These are phyloP conservation scores for Oenanthe melanoleuca DNA, from an alignment of 2,113 vertebrate species.

Conservation along the genomic window DNA sequence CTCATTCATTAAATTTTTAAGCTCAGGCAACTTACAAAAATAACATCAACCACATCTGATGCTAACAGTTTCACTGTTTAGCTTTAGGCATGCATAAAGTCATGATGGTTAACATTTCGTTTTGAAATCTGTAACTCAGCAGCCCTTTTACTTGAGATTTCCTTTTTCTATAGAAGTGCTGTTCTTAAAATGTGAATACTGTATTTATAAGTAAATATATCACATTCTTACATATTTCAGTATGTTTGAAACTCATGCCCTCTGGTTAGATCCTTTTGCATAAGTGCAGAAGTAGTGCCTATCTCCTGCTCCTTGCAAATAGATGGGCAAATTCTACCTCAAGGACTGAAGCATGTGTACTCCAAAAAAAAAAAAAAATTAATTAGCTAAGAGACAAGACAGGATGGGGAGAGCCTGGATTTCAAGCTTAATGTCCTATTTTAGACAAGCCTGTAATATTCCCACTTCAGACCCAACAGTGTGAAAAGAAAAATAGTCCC, in stretches of 20 bases:
- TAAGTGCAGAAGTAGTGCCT: not conserved
- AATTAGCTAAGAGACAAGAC: not conserved
- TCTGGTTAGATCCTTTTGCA: not conserved
- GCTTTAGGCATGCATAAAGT: not conserved
- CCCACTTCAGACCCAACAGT: not conserved
- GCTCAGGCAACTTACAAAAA: constrained; percentile 21
- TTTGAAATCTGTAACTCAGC: not conserved
- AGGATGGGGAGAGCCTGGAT: not conserved
- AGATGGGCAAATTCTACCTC: not conserved
- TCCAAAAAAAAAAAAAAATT: not conserved
- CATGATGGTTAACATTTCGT: not conserved
- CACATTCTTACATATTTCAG: not conserved
- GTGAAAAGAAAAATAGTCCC: not conserved
- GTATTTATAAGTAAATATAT: not conserved
- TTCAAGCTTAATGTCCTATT: not conserved
- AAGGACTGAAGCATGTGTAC: not conserved
- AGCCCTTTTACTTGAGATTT: not conserved
- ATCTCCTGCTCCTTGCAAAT: not conserved
- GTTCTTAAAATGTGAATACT: not conserved
- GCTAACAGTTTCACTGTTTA: constrained; percentile 2
- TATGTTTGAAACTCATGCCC: not conserved
- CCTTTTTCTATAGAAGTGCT: not conserved
- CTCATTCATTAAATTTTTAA: constrained; percentile 35
- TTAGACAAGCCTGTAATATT: not conserved
- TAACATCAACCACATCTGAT: not conserved